These are phyloP conservation scores for Spodoptera picta DNA, from an alignment of 2,888 invertebrate species.

Conservation along the genomic window DNA sequence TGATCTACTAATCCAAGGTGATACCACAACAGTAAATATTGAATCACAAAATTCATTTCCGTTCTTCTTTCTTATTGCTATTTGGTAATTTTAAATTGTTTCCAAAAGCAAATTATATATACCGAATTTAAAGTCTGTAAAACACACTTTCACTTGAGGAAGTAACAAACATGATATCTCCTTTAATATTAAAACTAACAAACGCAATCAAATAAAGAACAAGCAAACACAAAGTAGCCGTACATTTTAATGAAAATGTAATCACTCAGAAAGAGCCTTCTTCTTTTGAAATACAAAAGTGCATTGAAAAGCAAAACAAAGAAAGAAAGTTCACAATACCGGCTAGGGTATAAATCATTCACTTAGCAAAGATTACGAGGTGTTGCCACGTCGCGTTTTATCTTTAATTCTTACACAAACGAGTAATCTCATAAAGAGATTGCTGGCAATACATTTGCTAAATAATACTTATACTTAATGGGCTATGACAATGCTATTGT, in stretches of 20 bases:
- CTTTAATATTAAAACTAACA: too few species aligned
- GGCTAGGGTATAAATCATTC: constrained; percentile 41
- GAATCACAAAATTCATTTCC: too few species aligned
- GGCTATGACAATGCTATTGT: constrained; percentile 58
- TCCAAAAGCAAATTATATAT: too few species aligned
- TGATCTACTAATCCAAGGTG: too few species aligned
- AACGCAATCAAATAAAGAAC: not conserved
- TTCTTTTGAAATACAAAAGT: constrained; percentile 16
- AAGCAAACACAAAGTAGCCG: constrained; percentile 6
- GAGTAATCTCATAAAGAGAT: constrained; percentile 60
- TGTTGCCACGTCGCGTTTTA: constrained; percentile 35
- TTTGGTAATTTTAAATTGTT: too few species aligned
- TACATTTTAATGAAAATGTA: constrained; percentile 17
- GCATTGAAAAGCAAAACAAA: constrained; percentile 26
- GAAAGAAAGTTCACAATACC: constrained; percentile 30
- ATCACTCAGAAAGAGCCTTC: constrained; percentile 10
- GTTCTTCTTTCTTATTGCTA: too few species aligned
- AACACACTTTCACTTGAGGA: too few species aligned
- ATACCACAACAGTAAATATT: too few species aligned
- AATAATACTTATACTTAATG: constrained; percentile 61
- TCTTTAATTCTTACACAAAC: constrained; percentile 49
- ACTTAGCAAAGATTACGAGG: constrained; percentile 41
- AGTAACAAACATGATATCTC: too few species aligned
- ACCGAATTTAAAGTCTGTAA: too few species aligned
- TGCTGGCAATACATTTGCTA: constrained; percentile 58